Base-by-base conservation (phyloP, 2,888 invertebrate genomes). In the Bhutanitis thaidina region DNA sequence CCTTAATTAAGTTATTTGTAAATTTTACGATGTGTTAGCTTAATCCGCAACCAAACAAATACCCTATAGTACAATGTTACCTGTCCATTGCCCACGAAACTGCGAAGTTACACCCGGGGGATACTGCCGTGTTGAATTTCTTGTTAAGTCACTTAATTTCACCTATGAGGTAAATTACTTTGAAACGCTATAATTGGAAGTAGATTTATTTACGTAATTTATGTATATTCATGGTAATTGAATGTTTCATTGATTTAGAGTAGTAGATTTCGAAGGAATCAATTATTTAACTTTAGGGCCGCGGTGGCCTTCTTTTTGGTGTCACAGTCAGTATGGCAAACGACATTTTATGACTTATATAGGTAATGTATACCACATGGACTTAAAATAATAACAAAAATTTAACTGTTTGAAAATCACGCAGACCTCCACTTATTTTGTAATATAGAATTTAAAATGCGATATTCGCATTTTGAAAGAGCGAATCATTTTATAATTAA, bases 141-240 rank as follows among this genome's bases (percentile, higher is more conserved):
- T 51, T 51, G 51, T 41, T 51, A 44, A 39, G 15, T 44, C 27
- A 50, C 39, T 50, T 15, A 36, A 51, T 36, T 45, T 45, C 20
- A 36, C 35, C 35, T 40, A 14, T 30, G 45, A 20, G 36, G 29
- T 16, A 36, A 51, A 51, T 51, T 51, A 46, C 20, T 46, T 35
- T 40, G 44, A 51, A 45, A n/a, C 40, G 36, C 7, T 39, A 16
- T 27, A 29, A 51, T 40, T 46, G 29, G 12, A 14, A 29, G 30
- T n/a, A 35, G 16, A 40, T 45, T 44, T 43, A 20, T 30, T 49
- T 1, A 37, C 30, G 16, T 15, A 38, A 49, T 49, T 49, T 49
- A 49, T 37, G 36, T 29, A 13, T 15, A n/a, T 34, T 1, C 12
- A 12, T 12, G n/a, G 32, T 48, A 7, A 45, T 13, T 10, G 27